Conservation (phyloP, 2,888 invertebrate genomes). For the Eremobia ochroleuca region DNA sequence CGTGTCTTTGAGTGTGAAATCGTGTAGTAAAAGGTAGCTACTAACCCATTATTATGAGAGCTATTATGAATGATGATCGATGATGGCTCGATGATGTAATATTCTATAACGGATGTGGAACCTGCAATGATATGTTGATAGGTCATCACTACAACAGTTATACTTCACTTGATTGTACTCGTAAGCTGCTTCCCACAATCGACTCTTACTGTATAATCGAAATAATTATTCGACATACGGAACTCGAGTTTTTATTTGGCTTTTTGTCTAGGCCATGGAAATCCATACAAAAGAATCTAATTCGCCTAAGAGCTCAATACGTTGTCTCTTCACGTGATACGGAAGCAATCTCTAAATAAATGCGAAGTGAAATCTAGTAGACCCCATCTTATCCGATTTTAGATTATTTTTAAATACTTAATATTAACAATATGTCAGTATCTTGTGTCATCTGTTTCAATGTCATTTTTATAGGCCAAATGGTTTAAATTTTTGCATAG, state of each 20-base stretch:
- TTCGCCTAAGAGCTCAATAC: slow-evolving; percentile 24
- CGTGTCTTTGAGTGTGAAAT: background rate
- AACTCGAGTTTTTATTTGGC: slow-evolving; percentile 38
- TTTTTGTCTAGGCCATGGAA: slow-evolving; percentile 26
- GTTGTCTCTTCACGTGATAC: slow-evolving; percentile 46
- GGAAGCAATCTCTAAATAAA: slow-evolving; percentile 54
- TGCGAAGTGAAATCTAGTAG: slow-evolving; percentile 56
- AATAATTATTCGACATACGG: slow-evolving; percentile 17
- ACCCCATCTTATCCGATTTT: slow-evolving; percentile 1
- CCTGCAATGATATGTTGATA: slow-evolving; percentile 10
- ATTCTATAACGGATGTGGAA: background rate
- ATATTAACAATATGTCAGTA: background rate
- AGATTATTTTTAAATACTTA: background rate
- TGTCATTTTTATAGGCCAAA: background rate
- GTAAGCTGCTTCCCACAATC: background rate
- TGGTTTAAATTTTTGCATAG: background rate
- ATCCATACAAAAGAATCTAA: slow-evolving; percentile 44
- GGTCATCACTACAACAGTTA: slow-evolving; percentile 17
- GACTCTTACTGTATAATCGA: slow-evolving; percentile 16
- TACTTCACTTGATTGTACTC: background rate
- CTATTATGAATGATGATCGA: background rate
- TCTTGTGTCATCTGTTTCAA: slow-evolving; percentile 5
- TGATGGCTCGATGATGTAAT: slow-evolving; percentile 8
- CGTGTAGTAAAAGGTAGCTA: background rate
- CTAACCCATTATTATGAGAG: background rate